A percentile compares a stretch with the other conserved stretches of the same genome.
Conservation (phyloP, 2,113 vertebrate genomes). For the Nannospalax galili region DNA sequence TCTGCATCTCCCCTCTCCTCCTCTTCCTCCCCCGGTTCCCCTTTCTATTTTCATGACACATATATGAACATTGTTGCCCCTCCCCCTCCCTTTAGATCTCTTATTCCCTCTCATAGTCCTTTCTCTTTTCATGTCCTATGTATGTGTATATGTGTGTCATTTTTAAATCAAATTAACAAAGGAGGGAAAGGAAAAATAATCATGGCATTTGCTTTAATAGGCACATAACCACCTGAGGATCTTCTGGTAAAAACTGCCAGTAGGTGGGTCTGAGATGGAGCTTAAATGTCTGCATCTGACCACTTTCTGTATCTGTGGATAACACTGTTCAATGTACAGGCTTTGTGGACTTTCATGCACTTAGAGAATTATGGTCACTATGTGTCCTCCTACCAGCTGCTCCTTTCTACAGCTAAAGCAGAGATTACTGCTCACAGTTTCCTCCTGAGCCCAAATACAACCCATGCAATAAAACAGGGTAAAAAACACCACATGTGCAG, state of each 20-base stretch:
- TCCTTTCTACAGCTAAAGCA: background rate
- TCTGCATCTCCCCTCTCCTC: too few species aligned
- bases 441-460: background rate
- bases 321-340: background rate
- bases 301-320: background rate
- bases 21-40: too few species aligned
- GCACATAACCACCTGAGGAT: background rate
- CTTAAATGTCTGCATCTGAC: background rate
- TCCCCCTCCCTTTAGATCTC: too few species aligned
- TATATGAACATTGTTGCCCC: too few species aligned
- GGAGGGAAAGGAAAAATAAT: background rate
- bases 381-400: background rate
- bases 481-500: background rate
- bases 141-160: too few species aligned
- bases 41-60: too few species aligned
- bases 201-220: background rate
- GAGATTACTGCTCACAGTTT: background rate
- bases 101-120: too few species aligned
- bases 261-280: background rate
- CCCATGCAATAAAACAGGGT: fast-evolving
- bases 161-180: slow-evolving; percentile 3
- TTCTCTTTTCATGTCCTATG: too few species aligned
- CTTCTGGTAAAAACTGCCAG: background rate
- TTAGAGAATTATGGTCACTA: background rate
- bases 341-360: background rate